Evolutionary conservation across 2,888 invertebrate genomes (phyloP), one percentile per base, ranked within the genome.

Genomic region (Yponomeuta sedellus): DNA sequence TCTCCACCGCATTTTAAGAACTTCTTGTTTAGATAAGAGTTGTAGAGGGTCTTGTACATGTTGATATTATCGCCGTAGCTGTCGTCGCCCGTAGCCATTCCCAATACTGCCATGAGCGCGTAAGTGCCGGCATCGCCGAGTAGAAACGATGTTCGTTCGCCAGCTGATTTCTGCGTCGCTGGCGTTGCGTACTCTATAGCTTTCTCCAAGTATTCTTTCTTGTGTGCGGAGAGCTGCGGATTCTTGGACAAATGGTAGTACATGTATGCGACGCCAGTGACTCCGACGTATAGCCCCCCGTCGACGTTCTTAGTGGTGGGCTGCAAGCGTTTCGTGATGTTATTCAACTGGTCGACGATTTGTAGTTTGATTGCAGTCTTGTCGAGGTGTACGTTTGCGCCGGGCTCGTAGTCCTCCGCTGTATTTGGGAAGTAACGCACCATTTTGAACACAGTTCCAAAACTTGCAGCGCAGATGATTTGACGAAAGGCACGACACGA

Each of bases 71-170:
- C 81, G 3, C 69, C 57, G 61, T 71, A 86, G 28, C 79, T 74
- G 1, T 82, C 77, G 68, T 93, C 85, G 16, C 93, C 93, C 0
- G 86, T 70, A 61, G 88, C 87, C 68, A 92, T 88, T 28, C 92
- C 92, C 22, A 96, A 79, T 28, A 92, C 94, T 0, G 95, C 92
- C 0, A 95, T 94, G 1, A 96, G 86, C 1, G 96, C 96, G 75
- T 94, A 94, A 5, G 95, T 93, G 0, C 97, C 97, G 11, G 94
- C 94, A 75, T 94, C 94, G 2, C 97, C 97, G n/a, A 96, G 92
- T 16, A 97, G 81, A 81, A 97, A 96, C 0, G 95, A 94, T 16
- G 94, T 94, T 63, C 92, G 89, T 68, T 95, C 94, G n/a, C 92
- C 86, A 57, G 91, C 79, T 68, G 89, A 92, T 66, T 92, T 91